Evolutionary conservation across 2,113 vertebrate species (phyloP).

Genomic region (Crotophaga sulcirostris): DNA sequence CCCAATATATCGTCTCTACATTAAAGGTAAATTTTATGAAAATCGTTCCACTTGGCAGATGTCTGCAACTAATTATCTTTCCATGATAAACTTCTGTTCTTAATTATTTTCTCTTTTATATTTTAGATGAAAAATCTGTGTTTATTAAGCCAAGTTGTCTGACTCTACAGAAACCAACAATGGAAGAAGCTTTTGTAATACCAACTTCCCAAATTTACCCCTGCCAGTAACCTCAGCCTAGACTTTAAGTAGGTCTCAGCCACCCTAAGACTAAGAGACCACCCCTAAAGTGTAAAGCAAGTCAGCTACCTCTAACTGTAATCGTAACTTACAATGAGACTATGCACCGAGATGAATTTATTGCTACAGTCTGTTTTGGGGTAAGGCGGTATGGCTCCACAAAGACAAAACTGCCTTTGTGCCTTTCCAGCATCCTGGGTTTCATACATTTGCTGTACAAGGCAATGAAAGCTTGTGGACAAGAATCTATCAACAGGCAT

Average conservation of each 20-base stretch:
- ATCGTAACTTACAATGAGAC: not conserved
- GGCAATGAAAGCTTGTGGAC: not conserved
- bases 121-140: constrained; percentile 5
- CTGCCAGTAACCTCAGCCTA: constrained; percentile 62
- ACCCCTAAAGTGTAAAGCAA: constrained; percentile 22
- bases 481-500: too few species aligned
- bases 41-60: not conserved
- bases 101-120: constrained; percentile 40
- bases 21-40: not conserved
- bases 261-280: constrained; percentile 17
- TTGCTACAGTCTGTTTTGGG: not conserved
- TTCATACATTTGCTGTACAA: not conserved
- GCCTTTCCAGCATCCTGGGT: not conserved
- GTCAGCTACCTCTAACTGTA: not conserved
- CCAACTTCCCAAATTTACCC: not conserved
- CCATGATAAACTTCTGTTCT: constrained; percentile 32
- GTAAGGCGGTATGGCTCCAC: not conserved
- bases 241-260: not conserved
- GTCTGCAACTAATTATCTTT: constrained; percentile 3
- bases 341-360: not conserved
- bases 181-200: constrained; percentile 12
- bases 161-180: constrained; percentile 11
- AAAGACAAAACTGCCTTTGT: not conserved
- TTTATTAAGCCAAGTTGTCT: constrained; percentile 35
- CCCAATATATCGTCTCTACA: not conserved